Evolutionary conservation across 2,888 invertebrate genomes (phyloP), one percentile per base, ranked within the genome.

Genomic region (Lepidonotus clava): DNA sequence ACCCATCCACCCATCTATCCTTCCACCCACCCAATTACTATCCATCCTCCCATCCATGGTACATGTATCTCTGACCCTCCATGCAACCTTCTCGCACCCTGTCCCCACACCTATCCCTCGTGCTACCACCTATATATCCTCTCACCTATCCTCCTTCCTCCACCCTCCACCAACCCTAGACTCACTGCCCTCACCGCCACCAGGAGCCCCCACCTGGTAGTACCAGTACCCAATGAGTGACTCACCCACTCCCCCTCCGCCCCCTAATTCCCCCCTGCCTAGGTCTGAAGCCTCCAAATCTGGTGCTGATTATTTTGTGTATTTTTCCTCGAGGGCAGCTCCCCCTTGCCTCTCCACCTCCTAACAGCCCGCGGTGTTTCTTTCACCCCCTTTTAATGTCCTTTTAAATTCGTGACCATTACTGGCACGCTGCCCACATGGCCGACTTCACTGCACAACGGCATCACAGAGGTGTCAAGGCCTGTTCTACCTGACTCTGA

Each of bases 261-360:
- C 56, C 28, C 61, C 28, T 61, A 61, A 61, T 61, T 24, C 61
- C 61, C 61, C 28, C 61, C 61, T 32, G 24, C 61, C 56, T 11
- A 32, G 28, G 24, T 53, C 61, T 28, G 28, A 61, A 61, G 61
- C 61, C 61, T 61, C 61, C 24, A 24, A 61, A 61, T 61, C 61
- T 61, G 61, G 28, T 61, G 61, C 61, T 61, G 61, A 61, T 61
- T 61, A 61, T 61, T 61, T 18, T 61, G 61, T 61, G 61, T 61
- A 61, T 61, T 61, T 61, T 61, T 61, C 61, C 53, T 11, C n/a
- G 53, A 53, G 53, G 21, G 21, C n/a, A 4, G 6, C 53, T n/a
- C 46, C 53, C 53, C 53, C 53, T n/a, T 53, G 21, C 53, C 53
- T 11, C 53, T 53, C n/a, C 53, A n/a, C 53, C 53, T 18, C 53